Base-by-base conservation (phyloP, 92 coral and sea anemone genomes). In the Parazoanthus swiftii region DNA sequence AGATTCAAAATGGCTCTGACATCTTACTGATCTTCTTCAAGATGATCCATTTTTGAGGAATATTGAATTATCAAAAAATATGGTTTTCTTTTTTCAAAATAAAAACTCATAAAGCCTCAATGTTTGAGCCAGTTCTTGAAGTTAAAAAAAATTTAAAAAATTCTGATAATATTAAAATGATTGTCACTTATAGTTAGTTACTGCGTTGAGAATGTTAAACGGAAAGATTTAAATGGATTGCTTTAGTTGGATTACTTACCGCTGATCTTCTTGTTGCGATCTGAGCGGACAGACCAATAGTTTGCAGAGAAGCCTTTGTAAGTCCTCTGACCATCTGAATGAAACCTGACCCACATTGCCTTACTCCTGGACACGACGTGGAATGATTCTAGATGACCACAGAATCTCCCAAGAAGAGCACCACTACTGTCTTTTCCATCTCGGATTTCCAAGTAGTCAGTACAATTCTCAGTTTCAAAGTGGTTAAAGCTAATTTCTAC, bases 371-470 rank as follows among this genome's bases (percentile, higher is more conserved):
- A 84, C 21, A 71, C 33, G 26, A 84, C 87, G 0, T 15, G 15
- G 21, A 72, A 84, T 15, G 79, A 48, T 10, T 50, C 63, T 8
- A 38, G 23, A 46, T 2, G 87, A 0, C 87, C 87, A 70, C 75
- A 44, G 46, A 46, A 84, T 10, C 79, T 50, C 21, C 87, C 87
- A 84, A 84, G 87, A 20, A 84, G 79, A 9, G 5, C 18, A 2
- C 87, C 87, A 44, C 20, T 33, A 26, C 66, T 8, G 68, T 71
- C 67, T 46, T 71, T 71, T 46, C 87, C 87, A 84, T 84, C 87
- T 68, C 87, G 87, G 43, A 84, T 84, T 67, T 84, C 87, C 66
- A 84, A 33, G 44, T 42, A 84, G 43, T 84, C 87, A 46, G 87
- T 42, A 59, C 79, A 56, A 51, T 84, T 84, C 48, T 84, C 87